Evolutionary conservation across 2,888 invertebrate species (phyloP).

Genomic region (Pyrocoelia pectoralis): DNA sequence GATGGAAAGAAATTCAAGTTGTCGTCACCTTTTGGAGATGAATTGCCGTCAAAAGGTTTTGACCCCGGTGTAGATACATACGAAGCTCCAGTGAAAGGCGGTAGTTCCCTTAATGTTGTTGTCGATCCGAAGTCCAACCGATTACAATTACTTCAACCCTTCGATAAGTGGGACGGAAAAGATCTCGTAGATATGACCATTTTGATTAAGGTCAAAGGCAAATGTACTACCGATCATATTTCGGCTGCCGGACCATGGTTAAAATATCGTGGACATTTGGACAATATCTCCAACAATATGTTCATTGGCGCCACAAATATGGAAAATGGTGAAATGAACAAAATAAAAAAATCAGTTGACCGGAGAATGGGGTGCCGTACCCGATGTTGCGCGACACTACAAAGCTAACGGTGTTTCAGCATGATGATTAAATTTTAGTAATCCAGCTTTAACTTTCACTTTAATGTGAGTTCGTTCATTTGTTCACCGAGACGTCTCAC

Average conservation of each 20-base stretch:
- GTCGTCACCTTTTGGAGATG: constrained; percentile 86
- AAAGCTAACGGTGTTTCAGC: constrained; percentile 87
- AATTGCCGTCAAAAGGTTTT: constrained; percentile 92
- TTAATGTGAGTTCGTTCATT: too few species aligned
- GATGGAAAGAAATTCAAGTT: constrained; percentile 92
- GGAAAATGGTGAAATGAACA: constrained; percentile 91
- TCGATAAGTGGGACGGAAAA: constrained; percentile 95
- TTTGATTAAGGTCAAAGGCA: constrained; percentile 98
- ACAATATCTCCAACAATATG: constrained; percentile 99
- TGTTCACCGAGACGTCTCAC: too few species aligned
- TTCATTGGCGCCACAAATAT: constrained; percentile 92
- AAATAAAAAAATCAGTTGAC: constrained; percentile 89
- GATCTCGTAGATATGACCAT: constrained; percentile 90
- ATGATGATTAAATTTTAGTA: too few species aligned
- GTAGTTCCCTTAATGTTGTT: constrained; percentile 70
- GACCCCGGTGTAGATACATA: constrained; percentile 98
- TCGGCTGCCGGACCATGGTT: constrained; percentile 99
- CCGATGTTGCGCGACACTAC: constrained; percentile 94
- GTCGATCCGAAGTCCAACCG: constrained; percentile 90
- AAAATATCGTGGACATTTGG: constrained; percentile 98
- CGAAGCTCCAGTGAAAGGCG: constrained; percentile 85
- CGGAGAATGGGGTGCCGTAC: constrained; percentile 89
- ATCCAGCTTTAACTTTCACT: too few species aligned
- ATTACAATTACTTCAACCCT: constrained; percentile 91
- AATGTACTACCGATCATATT: constrained; percentile 99